Evolutionary conservation across 1,140 invertebrate genomes (phyloP).

Genomic region (Drosophila ironensis): DNA sequence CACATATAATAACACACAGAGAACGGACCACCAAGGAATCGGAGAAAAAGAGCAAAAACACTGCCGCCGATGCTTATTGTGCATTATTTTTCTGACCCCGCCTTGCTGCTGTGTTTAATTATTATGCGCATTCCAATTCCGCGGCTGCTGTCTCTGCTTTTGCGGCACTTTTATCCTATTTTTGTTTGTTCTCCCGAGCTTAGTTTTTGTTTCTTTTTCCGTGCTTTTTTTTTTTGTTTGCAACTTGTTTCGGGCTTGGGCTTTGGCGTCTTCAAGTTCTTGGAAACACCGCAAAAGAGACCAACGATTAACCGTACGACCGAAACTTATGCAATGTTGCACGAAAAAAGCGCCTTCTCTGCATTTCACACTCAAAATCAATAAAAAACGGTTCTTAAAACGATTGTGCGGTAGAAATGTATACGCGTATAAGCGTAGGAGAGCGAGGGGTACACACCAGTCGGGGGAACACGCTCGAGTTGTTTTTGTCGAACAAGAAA

Average conservation of each 20-base stretch:
- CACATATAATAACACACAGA: conserved; percentile 52
- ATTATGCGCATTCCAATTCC: conserved; percentile 58
- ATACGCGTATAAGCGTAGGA: no score
- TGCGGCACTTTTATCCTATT: conserved; percentile 9
- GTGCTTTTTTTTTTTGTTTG: conserved; percentile 47
- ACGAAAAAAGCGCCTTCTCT: neutral
- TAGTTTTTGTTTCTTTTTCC: conserved; percentile 8
- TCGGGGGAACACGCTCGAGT: no score
- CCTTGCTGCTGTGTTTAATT: conserved; percentile 34
- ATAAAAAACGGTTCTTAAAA: no score
- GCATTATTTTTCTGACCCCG: conserved; percentile 55
- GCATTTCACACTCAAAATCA: no score
- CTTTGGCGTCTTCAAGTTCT: no score
- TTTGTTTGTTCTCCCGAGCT: conserved; percentile 18
- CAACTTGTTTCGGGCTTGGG: conserved; percentile 4
- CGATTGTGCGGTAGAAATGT: no score
- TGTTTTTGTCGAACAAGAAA: no score
- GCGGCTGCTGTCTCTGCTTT: conserved; percentile 19
- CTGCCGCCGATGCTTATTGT: conserved; percentile 60
- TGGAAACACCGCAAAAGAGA: no score
- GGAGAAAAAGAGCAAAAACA: conserved; percentile 18
- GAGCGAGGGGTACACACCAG: no score
- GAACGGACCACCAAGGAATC: conserved; percentile 20
- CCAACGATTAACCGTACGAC: no score
- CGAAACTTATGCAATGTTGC: conserved; percentile 62